Evolutionary conservation across 2,113 vertebrate genomes (phyloP), one percentile per base, ranked within the genome.

Genomic region (Clarias macrocephalus): DNA sequence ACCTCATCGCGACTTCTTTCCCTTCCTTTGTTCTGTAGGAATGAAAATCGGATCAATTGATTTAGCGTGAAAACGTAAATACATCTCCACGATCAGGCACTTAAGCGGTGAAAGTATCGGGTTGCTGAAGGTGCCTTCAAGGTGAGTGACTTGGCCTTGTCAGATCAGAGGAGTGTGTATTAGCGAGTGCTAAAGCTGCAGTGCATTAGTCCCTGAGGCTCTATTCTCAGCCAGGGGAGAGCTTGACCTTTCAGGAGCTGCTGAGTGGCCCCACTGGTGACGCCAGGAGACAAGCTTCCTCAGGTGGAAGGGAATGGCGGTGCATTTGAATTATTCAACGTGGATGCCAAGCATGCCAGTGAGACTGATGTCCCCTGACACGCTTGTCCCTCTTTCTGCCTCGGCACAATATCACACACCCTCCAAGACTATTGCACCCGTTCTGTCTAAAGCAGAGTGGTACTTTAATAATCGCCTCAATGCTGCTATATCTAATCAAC

Each of bases 231-330:
- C 85, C 84, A 72, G 87, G 82, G 89, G 91, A 93, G 93, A 87
- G 15, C 83, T 90, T 95, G 94, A 95, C 95, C 95, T 95, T 96
- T 95, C 91, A 83, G 91, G 92, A 93, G 94, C 93, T 93, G 94
- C 95, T 95, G 95, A 95, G 93, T 94, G 92, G 92, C 94, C 94
- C 94, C 91, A 90, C 93, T 94, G 95, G 93, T 95, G 95, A 96
- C 95, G 92, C 95, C 94, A 95, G 95, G 94, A 95, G 95, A 96
- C 95, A 95, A 93, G 92, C 93, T 94, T 82, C 94, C 94, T 95
- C 95, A 95, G 94, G 94, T 96, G 95, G 95, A 96, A 96, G 93
- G 93, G 94, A 95, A 93, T 93, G 93, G 93, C 93, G 95, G 92
- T 42, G 86, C 91, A 92, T 91, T 75, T 96, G 93, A 96, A 96